phyloP scores from a whole-genome alignment of 2,113 vertebrate species.

The Poicephalus meyeri region DNA sequence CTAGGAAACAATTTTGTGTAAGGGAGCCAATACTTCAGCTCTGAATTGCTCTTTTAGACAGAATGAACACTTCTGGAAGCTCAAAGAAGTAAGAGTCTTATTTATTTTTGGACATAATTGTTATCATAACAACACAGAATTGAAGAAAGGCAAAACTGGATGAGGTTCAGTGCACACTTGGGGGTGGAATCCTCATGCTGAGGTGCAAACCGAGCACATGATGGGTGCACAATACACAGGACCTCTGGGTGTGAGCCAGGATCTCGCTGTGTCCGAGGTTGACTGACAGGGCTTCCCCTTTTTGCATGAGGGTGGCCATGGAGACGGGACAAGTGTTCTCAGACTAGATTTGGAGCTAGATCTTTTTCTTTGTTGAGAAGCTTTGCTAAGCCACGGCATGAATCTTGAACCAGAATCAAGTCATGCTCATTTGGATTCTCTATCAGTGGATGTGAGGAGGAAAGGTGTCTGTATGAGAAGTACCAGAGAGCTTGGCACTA shows the following conservation, averaged over 20 bases:
- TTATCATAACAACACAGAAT: neutral
- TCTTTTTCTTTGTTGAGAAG: neutral
- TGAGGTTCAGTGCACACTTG: neutral
- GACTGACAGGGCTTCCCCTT: neutral
- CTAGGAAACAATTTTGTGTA: neutral
- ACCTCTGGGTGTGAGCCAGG: accelerated
- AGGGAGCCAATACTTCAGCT: neutral
- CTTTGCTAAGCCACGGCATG: neutral
- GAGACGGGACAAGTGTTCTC: neutral
- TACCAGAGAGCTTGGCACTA: neutral
- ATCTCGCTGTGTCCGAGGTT: accelerated
- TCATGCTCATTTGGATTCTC: neutral
- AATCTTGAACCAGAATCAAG: neutral
- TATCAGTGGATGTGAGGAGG: neutral
- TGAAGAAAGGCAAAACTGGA: neutral
- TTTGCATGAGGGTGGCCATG: neutral
- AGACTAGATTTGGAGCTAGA: neutral
- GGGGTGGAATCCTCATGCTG: accelerated
- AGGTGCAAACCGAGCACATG: accelerated
- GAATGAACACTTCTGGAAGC: neutral
- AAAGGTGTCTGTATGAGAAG: neutral
- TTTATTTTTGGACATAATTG: neutral
- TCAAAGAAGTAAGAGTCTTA: neutral
- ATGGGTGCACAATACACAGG: neutral
- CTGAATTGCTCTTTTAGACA: neutral